Percentiles rank a stretch among this genome's conserved stretches.
Conservation (phyloP, 1,140 invertebrate species). For the Neodiprion fabricii region DNA sequence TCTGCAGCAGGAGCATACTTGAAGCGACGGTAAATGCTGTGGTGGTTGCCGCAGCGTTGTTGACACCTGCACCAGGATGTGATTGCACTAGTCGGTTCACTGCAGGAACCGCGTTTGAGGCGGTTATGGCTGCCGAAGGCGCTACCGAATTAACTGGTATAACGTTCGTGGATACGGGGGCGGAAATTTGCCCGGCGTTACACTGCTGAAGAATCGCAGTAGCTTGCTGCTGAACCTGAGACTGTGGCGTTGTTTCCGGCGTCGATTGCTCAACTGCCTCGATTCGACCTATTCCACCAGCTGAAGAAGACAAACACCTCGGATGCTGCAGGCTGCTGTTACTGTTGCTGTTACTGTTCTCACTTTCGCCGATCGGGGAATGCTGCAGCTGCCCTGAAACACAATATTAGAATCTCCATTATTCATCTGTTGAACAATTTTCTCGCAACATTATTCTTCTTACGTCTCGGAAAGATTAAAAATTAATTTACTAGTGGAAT, state of each 20-base stretch:
- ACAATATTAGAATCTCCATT: not conserved
- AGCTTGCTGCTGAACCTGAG: too few relatives aligned
- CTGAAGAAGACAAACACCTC: too few relatives aligned
- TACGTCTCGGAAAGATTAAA: too few relatives aligned
- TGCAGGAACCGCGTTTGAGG: conserved; percentile 35
- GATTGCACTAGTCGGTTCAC: conserved; percentile 41
- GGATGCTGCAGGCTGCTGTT: conserved; percentile 30
- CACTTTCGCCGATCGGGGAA: conserved; percentile 52
- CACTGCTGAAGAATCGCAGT: too few relatives aligned
- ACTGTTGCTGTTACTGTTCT: conserved; percentile 51
- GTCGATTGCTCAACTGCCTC: too few relatives aligned
- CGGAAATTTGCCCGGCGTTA: too few relatives aligned
- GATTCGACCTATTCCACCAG: too few relatives aligned
- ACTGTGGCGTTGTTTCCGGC: too few relatives aligned
- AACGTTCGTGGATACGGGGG: too few relatives aligned
- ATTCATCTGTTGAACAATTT: not conserved
- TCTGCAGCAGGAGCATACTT: conserved; percentile 72
- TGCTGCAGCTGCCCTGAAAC: conserved; percentile 54
- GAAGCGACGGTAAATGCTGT: conserved; percentile 62
- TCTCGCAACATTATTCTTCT: too few relatives aligned
- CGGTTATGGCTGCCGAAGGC: conserved; percentile 42
- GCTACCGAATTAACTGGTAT: conserved; percentile 15
- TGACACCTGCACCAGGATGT: conserved; percentile 40
- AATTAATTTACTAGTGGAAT: too few relatives aligned
- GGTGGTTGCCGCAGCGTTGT: conserved; percentile 56